Base-by-base conservation (phyloP, 2,113 vertebrate genomes). In the Eleginops maclovinus region DNA sequence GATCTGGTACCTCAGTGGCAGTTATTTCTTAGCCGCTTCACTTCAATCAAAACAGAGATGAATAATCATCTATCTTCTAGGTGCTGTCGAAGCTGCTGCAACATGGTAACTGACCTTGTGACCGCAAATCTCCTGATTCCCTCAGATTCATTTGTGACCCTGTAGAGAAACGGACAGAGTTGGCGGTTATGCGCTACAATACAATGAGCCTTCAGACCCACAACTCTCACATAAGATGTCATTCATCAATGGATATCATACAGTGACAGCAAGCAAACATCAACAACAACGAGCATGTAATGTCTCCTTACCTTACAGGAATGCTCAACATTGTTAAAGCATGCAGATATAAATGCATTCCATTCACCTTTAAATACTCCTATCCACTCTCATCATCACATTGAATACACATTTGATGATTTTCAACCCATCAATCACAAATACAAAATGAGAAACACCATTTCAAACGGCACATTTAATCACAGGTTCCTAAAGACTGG, bases 61-160 rank as follows among this genome's bases (percentile, higher is more conserved):
- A 64, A 14, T 8, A 1, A 31, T 9, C 4, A 65, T 47, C 10
- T n/a, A 4, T n/a, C 59, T 12, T 24, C 1, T 4, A 26, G 26
- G 9, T 17, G 24, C 54, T 55, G 49, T 61, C 0, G 4, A 28
- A 47, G 24, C 40, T 60, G 53, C 19, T 19, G 17, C 46, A 50
- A 26, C 50, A 41, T 17, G 22, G 5, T 44, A 8, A 88, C 95
- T 90, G 65, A 97, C 96, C 96, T 96, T 98, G 97, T 95, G 97
- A 98, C 89, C 97, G 96, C 94, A 97, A 97, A 94, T 98, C 97
- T 95, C 96, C 96, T 89, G 97, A 97, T 95, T 98, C 97, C 95
- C 97, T 97, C 97, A 98, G 96, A 95, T 98, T 98, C 95, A 97
- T 98, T 96, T 98, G 97, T 55, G 97, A 98, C 96, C 97, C 97